Base-by-base conservation (phyloP, 2,797 vertebrate genomes). In the Sebastes diploproa region DNA sequence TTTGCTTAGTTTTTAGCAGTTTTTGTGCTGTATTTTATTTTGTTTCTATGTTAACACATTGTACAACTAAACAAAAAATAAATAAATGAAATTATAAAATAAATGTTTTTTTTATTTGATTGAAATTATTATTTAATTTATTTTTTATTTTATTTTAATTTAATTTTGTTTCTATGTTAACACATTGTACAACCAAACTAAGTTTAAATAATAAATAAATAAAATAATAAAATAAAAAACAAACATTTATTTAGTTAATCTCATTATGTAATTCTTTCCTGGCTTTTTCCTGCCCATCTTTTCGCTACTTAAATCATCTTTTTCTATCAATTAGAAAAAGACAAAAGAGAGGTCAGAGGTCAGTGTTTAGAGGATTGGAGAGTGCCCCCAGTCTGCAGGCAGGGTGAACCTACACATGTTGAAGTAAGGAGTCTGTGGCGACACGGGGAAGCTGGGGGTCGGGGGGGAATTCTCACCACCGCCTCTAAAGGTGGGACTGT, bases 401-500 rank as follows among this genome's bases (percentile, higher is more conserved):
- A 87, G 86, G 76, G 16, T 78, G 6, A 86, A 95, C 96, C 95
- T 94, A 96, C 95, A 85, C 77, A 94, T 86, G 91, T 95, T 95
- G 86, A 94, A 94, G 94, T 94, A 95, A 90, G 92, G 93, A 93
- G 93, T 95, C 94, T 95, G 93, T 91, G 95, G 93, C 3, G 90
- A 94, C 82, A 94, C 83, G 0, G 94, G 94, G 75, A 96, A 96
- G 86, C 93, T 86, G 75, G 95, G 94, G 90, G 89, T 95, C 78
- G 78, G 92, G 78, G 93, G 85, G 85, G 88, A 94, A 89, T 86
- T 95, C 97, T 99, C 96, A 98, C 97, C 97, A 84, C 95, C 95
- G 65, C 91, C 86, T 90, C 89, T 84, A 63, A 93, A 90, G 32
- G 92, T 93, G 5, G 96, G 96, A 92, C 92, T 96, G 13, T 94